Conservation (phyloP, 2,113 vertebrate species). For the Myotis yumanensis region DNA sequence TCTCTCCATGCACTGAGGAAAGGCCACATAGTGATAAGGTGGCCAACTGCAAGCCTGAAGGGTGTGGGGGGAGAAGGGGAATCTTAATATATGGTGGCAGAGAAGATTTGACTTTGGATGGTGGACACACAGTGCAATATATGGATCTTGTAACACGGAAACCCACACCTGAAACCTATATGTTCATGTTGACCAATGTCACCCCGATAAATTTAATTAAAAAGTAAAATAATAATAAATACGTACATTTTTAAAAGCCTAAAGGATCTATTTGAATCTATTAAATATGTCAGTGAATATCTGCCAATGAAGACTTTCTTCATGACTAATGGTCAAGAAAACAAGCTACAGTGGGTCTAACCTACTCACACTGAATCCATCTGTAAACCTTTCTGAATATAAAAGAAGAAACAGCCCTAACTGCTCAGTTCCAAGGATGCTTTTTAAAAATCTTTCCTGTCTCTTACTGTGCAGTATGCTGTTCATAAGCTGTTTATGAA, state of each 20-base stretch:
- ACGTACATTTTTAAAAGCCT: neutral
- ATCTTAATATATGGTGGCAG: no score
- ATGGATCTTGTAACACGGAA: no score
- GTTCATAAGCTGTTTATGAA: neutral
- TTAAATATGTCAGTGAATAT: neutral
- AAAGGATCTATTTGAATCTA: slow-evolving; percentile 3
- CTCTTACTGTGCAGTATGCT: neutral
- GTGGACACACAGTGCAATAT: no score
- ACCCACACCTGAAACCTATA: no score
- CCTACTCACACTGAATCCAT: neutral
- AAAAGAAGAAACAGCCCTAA: neutral
- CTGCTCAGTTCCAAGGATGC: neutral
- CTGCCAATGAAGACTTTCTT: slow-evolving; percentile 16
- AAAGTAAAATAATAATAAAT: neutral
- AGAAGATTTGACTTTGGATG: no score
- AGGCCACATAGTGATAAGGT: neutral
- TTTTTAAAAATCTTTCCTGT: neutral
- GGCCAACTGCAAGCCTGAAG: neutral
- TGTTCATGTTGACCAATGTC: no score
- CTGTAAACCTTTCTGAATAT: neutral
- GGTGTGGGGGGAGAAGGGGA: no score
- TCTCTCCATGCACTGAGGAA: neutral
- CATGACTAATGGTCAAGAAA: neutral
- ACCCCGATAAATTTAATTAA: no score
- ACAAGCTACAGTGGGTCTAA: neutral